Evolutionary conservation across 53 echinoderm and acorn worm genomes (phyloP).

Genomic region (Henricia sp.): DNA sequence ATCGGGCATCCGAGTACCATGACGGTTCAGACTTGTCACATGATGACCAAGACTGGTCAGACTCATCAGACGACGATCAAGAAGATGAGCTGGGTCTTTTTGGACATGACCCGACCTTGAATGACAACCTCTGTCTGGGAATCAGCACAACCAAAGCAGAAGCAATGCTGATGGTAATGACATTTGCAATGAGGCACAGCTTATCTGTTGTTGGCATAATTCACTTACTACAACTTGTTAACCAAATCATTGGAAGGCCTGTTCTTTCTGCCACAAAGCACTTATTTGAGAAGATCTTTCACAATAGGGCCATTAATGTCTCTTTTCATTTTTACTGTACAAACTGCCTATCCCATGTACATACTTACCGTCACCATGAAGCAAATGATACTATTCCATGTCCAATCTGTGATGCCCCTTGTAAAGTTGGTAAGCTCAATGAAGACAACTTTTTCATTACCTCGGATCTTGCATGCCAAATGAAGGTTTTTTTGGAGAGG

Average conservation of each 20-base stretch:
- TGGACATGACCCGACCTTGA: conserved; percentile 14
- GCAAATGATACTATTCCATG: conserved; percentile 29
- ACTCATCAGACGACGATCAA: conserved; percentile 22
- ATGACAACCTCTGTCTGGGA: conserved; percentile 13
- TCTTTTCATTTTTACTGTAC: conserved; percentile 65
- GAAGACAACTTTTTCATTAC: conserved; percentile 46
- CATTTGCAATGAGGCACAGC: conserved; percentile 61
- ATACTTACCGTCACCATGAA: not conserved
- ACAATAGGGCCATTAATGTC: not conserved
- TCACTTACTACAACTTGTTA: conserved; percentile 40
- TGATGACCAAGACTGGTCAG: not conserved
- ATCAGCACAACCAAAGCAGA: conserved; percentile 49
- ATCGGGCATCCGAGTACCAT: not conserved
- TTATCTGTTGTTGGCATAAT: conserved; percentile 38
- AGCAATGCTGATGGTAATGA: conserved; percentile 41
- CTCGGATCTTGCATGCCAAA: not conserved
- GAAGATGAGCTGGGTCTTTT: conserved; percentile 25
- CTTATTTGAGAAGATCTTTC: conserved; percentile 22
- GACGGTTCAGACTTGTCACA: not conserved
- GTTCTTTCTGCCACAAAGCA: conserved; percentile 18
- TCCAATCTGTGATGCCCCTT: conserved; percentile 3
- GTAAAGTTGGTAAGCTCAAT: conserved; percentile 26
- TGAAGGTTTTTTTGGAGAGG: conserved; percentile 15
- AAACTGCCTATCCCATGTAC: conserved; percentile 30
- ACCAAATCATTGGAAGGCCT: conserved; percentile 28